Percentiles rank a stretch among this genome's conserved stretches.
phyloP scores from a whole-genome alignment of 2,797 vertebrate genomes.

The Rhincodon typus region DNA sequence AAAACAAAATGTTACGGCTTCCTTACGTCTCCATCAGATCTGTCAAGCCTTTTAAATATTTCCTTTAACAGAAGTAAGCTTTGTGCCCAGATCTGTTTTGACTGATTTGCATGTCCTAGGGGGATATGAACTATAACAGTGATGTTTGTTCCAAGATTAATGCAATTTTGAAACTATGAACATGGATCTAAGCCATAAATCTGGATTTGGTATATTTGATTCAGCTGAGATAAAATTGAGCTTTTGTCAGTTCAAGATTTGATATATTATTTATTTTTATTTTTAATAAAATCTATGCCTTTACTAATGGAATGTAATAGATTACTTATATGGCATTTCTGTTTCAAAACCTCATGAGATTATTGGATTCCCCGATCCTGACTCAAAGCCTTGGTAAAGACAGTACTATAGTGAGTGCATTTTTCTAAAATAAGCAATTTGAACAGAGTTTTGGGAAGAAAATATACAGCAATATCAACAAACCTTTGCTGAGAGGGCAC shows the following conservation, averaged over 20 bases:
- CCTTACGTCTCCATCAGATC: slow-evolving; percentile 23
- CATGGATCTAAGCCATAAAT: slow-evolving; percentile 24
- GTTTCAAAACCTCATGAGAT: not conserved
- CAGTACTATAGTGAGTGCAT: not conserved
- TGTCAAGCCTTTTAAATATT: not conserved
- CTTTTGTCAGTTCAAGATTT: not conserved
- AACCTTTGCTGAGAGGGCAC: not conserved
- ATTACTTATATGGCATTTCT: not conserved
- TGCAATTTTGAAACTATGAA: slow-evolving; percentile 27
- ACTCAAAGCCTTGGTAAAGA: not conserved
- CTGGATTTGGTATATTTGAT: slow-evolving; percentile 32
- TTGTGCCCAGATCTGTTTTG: slow-evolving; percentile 28
- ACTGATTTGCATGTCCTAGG: slow-evolving; percentile 16
- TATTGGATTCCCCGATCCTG: not conserved
- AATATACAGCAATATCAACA: not conserved
- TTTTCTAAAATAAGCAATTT: not conserved
- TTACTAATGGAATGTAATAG: not conserved
- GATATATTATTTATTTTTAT: slow-evolving; percentile 11
- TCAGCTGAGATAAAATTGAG: not conserved
- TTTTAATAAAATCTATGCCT: slow-evolving; percentile 2
- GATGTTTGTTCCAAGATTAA: slow-evolving; percentile 29
- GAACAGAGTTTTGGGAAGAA: not conserved
- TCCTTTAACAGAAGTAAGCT: slow-evolving; percentile 33
- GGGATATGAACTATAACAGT: slow-evolving; percentile 24
- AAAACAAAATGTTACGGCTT: slow-evolving; percentile 32